phyloP scores from a whole-genome alignment of 2,797 vertebrate species.

The Enteromius unitaeniatus region DNA sequence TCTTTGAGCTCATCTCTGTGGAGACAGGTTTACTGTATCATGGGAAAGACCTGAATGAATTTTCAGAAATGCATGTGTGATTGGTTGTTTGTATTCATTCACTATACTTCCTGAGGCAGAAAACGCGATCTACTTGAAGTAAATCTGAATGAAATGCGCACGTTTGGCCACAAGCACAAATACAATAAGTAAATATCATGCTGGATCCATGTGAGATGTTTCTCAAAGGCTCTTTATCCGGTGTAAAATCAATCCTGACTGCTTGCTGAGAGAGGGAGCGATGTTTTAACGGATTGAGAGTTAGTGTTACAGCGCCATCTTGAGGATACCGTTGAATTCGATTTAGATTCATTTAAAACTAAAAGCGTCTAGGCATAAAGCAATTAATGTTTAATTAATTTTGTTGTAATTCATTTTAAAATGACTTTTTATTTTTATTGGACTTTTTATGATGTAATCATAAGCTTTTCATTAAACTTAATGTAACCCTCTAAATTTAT shows the following conservation, averaged over 20 bases:
- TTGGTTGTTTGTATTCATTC: neutral
- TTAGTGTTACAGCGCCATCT: conserved; percentile 32
- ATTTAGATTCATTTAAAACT: neutral
- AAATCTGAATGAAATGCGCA: neutral
- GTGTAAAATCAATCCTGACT: neutral
- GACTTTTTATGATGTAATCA: neutral
- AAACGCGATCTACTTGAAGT: neutral
- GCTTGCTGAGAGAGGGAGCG: neutral
- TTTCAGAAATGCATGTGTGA: neutral
- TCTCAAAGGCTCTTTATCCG: neutral
- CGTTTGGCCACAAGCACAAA: conserved; percentile 12
- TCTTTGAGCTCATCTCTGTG: conserved; percentile 32
- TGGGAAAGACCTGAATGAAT: neutral
- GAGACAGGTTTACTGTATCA: conserved; percentile 16
- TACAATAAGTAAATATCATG: neutral
- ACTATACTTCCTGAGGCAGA: neutral
- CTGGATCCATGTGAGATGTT: neutral
- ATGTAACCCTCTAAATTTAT: neutral
- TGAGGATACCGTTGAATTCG: neutral
- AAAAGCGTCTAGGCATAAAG: neutral
- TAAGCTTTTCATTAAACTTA: neutral
- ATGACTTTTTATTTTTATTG: neutral
- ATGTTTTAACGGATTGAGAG: conserved; percentile 2
- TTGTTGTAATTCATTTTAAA: neutral
- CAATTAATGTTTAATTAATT: no score